Percentiles rank a stretch among this genome's conserved stretches.
Evolutionary conservation across 2,797 vertebrate species (phyloP).

Genomic region (Tachyglossus aculeatus): DNA sequence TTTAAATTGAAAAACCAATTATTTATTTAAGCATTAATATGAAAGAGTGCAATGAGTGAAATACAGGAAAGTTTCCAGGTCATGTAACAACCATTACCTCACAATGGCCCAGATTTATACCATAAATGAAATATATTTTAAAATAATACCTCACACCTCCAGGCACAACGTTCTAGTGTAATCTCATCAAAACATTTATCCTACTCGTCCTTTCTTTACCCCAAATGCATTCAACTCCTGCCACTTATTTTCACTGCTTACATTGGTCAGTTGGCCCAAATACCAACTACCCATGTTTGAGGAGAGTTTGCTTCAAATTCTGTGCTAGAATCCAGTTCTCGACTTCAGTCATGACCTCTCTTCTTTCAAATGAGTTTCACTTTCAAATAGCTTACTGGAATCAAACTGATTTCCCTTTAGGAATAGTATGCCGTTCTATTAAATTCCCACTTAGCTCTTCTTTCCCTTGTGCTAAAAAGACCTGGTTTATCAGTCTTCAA

Average conservation of each 20-base stretch:
- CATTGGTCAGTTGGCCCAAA: conserved; percentile 57
- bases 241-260: conserved; percentile 66
- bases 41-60: conserved; percentile 22
- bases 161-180: too few species aligned
- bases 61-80: conserved; percentile 37
- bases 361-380: conserved; percentile 67
- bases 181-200: conserved; percentile 44
- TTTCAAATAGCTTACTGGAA: conserved; percentile 70
- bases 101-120: conserved; percentile 44
- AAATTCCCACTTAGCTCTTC: conserved; percentile 60
- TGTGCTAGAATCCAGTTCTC: conserved; percentile 46
- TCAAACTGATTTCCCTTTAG: conserved; percentile 68
- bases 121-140: conserved; percentile 36
- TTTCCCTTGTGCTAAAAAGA: conserved; percentile 57
- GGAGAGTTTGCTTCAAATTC: conserved; percentile 54
- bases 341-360: conserved; percentile 55
- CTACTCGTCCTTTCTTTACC: conserved; percentile 57
- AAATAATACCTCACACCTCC: conserved; percentile 31
- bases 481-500: conserved; percentile 61
- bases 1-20: conserved; percentile 30
- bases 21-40: conserved; percentile 10
- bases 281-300: conserved; percentile 48
- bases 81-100: conserved; percentile 44
- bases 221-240: conserved; percentile 56
- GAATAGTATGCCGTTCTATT: conserved; percentile 63